Conservation (phyloP, 1,140 invertebrate genomes). For the Pachyrhynchus sulphureomaculatus region DNA sequence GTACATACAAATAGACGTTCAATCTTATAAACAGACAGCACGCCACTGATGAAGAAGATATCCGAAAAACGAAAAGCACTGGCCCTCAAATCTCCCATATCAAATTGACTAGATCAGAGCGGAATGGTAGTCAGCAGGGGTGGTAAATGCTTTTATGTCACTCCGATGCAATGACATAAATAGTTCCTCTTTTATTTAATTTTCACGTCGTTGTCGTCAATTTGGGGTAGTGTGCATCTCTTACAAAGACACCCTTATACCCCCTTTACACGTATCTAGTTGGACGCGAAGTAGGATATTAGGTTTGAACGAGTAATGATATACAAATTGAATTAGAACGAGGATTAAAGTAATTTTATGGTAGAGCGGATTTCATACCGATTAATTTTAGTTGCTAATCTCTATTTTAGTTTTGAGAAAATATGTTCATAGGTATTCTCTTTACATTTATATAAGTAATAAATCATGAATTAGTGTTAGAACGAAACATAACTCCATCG, state of each 20-base stretch:
- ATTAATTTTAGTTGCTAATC: slow-evolving; percentile 6
- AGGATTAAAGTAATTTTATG: slow-evolving; percentile 20
- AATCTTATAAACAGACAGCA: too few species aligned
- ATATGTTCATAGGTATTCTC: too few species aligned
- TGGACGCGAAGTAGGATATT: slow-evolving; percentile 27
- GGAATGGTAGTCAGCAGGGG: slow-evolving; percentile 21
- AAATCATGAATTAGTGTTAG: too few species aligned
- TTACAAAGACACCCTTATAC: slow-evolving; percentile 13
- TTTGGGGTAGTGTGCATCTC: slow-evolving; percentile 21
- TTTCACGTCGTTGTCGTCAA: slow-evolving; percentile 24
- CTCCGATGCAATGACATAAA: slow-evolving; percentile 33
- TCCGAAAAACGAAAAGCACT: slow-evolving; percentile 1
- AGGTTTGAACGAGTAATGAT: slow-evolving; percentile 27
- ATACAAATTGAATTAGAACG: slow-evolving; percentile 27
- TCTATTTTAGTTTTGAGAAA: too few species aligned
- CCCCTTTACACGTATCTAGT: slow-evolving; percentile 15
- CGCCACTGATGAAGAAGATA: slow-evolving; percentile 12
- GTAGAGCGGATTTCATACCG: slow-evolving; percentile 3
- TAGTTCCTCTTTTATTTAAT: slow-evolving; percentile 36
- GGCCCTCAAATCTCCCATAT: slow-evolving; percentile 38
- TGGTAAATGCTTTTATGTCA: slow-evolving; percentile 31
- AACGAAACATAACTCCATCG: too few species aligned
- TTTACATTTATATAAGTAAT: too few species aligned
- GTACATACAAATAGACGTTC: too few species aligned
- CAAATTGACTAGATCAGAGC: slow-evolving; percentile 38